Base-by-base conservation (phyloP, 2,113 vertebrate species). In the Rhinolophus ferrumequinum region DNA sequence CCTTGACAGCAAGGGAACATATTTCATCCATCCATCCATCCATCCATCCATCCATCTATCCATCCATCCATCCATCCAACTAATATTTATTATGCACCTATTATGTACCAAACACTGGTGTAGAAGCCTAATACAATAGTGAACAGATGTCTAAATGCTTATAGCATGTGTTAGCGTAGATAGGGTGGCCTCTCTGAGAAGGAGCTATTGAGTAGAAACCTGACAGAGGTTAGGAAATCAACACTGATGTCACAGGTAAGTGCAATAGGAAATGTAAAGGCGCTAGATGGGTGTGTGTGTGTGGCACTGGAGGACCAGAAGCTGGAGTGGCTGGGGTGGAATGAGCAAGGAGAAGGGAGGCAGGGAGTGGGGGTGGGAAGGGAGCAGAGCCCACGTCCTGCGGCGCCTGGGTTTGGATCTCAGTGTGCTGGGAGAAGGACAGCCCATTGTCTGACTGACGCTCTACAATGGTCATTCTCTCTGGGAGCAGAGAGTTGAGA, bases 161-260 rank as follows among this genome's bases (percentile, higher is more conserved):
- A 11, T 14, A 28, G 33, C 54, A 41, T 38, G 0, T 22, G 18
- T 7, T 14, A 8, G 21, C 30, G 0, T 1, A 28, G 58, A n/a
- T 0, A 35, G 13, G 9, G 14, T 5, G 66, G 14, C 41, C 41
- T 44, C 41, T 72, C 6, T 41, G 30, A 6, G 24, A n/a, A 35
- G 21, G 52, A 69, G 44, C 12, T 38, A 52, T 2, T 28, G 62
- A 52, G 64, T 3, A 95, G 76, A 83, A 69, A 30, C 7, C 64
- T 15, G 22, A 58, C 47, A 0, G 15, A 7, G 21, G 9, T n/a
- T 9, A 24, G n/a, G 19, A n/a, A 22, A 30, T 56, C 8, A 1
- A 47, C 2, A 69, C 0, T 5, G 58, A 14, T 3, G 1, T 15
- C 47, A 11, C 33, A 15, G 26, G 10, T 5, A 72, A 62, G 88